Evolutionary conservation across 1,140 invertebrate species (phyloP), one percentile per base, ranked within the genome.

Genomic region (Sesamia nonagrioides): DNA sequence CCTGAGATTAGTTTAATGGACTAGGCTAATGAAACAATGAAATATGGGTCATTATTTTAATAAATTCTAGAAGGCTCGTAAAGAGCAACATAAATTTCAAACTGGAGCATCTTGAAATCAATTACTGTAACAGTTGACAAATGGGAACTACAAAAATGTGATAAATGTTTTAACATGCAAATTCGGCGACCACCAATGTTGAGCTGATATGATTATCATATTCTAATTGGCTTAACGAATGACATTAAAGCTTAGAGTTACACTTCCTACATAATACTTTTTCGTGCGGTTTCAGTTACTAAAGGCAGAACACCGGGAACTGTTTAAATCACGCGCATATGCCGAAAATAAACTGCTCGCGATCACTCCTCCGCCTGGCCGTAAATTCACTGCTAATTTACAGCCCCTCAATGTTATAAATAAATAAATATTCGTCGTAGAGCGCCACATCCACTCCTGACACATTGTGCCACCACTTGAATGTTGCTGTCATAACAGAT

Each of bases 311-410:
- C 82, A 79, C 85, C 84, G 86, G 87, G 86, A 91, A 89, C 88
- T 89, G 88, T 90, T 93, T 92, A 93, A 94, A 94, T 92, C 91
- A 91, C 90, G 90, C 90, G 87, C 88, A 74, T 85, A 87, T 82
- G 86, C 90, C 88, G 66, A 91, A 94, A 94, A 94, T 94, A 94
- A 89, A 89, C 90, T 86, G 86, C 83, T 81, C 83, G 86, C 84
- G 89, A 90, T 89, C 89, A 87, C 88, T 92, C 86, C 91, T 89
- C 86, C 86, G 88, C 83, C 79, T 81, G 88, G 86, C 84, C 88
- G 91, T 93, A 93, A 92, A 93, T 93, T 92, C 87, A 89, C 84
- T 86, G 90, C 91, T 93, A 94, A 94, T 93, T 93, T 93, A 93
- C 93, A 87, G 88, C 92, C 90, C 91, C 89, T 89, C 86, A 88